phyloP scores from a whole-genome alignment of 2,113 vertebrate species.

The Fulmarus glacialis region DNA sequence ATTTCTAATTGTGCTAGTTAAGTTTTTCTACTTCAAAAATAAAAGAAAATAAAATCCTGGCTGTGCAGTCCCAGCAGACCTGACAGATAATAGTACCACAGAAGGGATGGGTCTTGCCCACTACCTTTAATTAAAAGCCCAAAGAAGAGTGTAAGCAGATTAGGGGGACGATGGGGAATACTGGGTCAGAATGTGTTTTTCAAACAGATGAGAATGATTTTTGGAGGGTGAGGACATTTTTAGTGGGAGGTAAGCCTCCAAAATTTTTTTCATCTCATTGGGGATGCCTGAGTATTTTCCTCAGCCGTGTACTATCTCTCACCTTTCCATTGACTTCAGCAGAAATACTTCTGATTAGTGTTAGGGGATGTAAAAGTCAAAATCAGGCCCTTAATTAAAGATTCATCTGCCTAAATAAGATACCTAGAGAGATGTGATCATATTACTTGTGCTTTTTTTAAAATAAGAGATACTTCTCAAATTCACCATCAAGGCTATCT shows the following conservation, averaged over 20 bases:
- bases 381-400: not conserved
- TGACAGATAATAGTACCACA: not conserved
- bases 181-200: not conserved
- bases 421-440: not conserved
- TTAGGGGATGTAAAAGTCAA: not conserved
- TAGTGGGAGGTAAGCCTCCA: not conserved
- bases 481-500: not conserved
- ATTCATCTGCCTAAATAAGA: not conserved
- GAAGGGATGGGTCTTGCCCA: not conserved
- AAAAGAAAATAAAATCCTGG: not conserved
- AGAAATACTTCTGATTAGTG: not conserved
- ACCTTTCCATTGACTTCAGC: not conserved
- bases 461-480: not conserved
- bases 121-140: conserved; percentile 26
- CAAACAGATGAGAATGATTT: not conserved
- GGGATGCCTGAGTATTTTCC: not conserved
- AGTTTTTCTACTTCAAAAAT: not conserved
- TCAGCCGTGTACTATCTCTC: not conserved
- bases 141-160: not conserved
- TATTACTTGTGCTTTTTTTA: not conserved
- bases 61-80: not conserved
- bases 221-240: not conserved
- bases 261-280: not conserved
- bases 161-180: not conserved
- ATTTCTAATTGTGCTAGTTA: not conserved